Evolutionary conservation across 2,113 vertebrate species (phyloP).

Genomic region (Cromileptes altivelis): DNA sequence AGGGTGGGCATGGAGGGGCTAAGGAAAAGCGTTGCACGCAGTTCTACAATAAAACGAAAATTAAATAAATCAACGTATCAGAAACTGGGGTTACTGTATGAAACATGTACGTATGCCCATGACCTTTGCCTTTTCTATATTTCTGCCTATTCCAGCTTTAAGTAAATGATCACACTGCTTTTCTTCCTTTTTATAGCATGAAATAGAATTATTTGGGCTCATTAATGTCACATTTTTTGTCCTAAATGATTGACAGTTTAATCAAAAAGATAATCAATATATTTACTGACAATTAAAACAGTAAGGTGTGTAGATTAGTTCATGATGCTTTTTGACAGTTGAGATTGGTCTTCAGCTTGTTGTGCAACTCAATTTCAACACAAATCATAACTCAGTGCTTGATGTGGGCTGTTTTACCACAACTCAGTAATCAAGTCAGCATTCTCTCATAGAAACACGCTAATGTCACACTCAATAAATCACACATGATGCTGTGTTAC

Average conservation of each 20-base stretch:
- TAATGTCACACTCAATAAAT: constrained; percentile 33
- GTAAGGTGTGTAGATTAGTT: constrained; percentile 17
- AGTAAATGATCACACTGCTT: background rate
- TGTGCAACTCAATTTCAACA: constrained; percentile 30
- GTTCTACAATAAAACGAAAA: too few relatives aligned
- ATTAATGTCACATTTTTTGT: background rate
- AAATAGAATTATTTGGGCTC: background rate
- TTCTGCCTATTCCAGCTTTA: too few relatives aligned
- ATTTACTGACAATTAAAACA: constrained; percentile 34
- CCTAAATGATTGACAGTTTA: constrained; percentile 23
- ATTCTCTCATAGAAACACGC: background rate
- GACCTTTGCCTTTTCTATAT: too few relatives aligned
- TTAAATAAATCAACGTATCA: too few relatives aligned
- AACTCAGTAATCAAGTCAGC: constrained; percentile 5
- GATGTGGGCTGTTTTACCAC: constrained; percentile 34
- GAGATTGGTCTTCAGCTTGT: constrained; percentile 14
- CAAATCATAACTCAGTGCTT: constrained; percentile 30
- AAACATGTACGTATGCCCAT: too few relatives aligned
- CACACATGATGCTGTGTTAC: background rate
- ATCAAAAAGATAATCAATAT: constrained; percentile 21
- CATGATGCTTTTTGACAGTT: constrained; percentile 20
- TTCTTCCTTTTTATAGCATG: background rate
- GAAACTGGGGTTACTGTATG: too few relatives aligned
- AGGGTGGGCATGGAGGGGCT: too few relatives aligned
- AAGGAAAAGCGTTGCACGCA: too few relatives aligned